Evolutionary conservation across 2,888 invertebrate species (phyloP), one percentile per base, ranked within the genome.

Genomic region (Dynastes hyllus): DNA sequence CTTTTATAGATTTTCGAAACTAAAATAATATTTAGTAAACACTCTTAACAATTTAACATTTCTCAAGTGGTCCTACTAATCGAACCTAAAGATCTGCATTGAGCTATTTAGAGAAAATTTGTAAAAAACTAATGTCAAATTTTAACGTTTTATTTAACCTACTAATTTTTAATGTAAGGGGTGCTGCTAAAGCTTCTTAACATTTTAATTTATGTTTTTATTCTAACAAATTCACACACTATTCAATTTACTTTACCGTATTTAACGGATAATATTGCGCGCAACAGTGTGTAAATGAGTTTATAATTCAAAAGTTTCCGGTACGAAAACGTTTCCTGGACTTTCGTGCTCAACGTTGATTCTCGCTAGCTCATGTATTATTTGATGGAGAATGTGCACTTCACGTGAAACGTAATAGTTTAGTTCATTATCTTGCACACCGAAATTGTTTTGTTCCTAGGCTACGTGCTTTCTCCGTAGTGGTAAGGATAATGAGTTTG

Each of bases 311-410:
- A 13, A 66, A 66, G 66, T 66, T 66, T 66, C 66, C 66, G 29
- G 66, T 66, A 66, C 16, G 66, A 66, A 66, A 66, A 66, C 66
- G 16, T 40, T 66, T 66, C 66, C 66, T 66, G 66, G 40, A 40
- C 40, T n/a, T 66, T 8, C 40, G 37, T n/a, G 37, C 40, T 66
- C 40, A 66, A 22, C 37, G 40, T 13, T 66, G n/a, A 66, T 66
- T 40, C 66, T 40, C 40, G 40, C 40, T 40, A 66, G 9, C 40
- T 13, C 37, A n/a, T 16, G 40, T 66, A 66, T 66, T 66, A 40
- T 66, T 40, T 40, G 40, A 45, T 45, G 27, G 63, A 66, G 66
- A 66, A 16, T 32, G 40, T 40, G 13, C 40, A 66, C 66, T 66
- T 16, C 40, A 40, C 37, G 37, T 37, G 37, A 16, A 40, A 40